A percentile compares a stretch with the other conserved stretches of the same genome.
phyloP scores from a whole-genome alignment of 1,140 invertebrate species.

The Drosophila arawakana region DNA sequence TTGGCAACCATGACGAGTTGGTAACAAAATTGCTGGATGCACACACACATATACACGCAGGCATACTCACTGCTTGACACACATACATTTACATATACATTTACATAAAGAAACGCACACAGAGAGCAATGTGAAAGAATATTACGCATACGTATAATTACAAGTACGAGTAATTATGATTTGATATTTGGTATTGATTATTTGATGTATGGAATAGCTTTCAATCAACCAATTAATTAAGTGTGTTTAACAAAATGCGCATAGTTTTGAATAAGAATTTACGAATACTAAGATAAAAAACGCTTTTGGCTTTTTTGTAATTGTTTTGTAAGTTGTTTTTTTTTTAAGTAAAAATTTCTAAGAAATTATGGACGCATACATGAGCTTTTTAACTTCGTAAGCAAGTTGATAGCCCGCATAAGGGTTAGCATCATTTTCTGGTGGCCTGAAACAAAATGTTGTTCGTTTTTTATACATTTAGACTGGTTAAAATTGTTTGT shows the following conservation, averaged over 20 bases:
- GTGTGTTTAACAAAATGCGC: conserved; percentile 74
- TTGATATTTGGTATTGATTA: conserved; percentile 52
- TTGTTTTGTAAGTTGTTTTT: conserved; percentile 42
- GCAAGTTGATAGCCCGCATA: conserved; percentile 98
- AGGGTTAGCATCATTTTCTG: conserved; percentile 93
- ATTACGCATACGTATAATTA: conserved; percentile 60
- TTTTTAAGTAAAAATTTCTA: conserved; percentile 74
- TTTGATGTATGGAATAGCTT: conserved; percentile 72
- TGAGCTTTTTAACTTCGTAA: conserved; percentile 99
- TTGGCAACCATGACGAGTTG: conserved; percentile 12
- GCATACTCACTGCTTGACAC: conserved; percentile 5
- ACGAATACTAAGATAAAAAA: conserved; percentile 77
- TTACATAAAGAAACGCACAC: conserved; percentile 49
- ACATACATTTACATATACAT: conserved; percentile 38
- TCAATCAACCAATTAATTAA: conserved; percentile 72
- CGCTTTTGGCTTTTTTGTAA: conserved; percentile 56
- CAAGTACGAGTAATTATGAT: conserved; percentile 31
- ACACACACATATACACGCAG: conserved; percentile 25
- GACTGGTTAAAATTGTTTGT: conserved; percentile 61
- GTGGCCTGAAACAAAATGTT: conserved; percentile 89
- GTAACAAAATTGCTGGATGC: conserved; percentile 17
- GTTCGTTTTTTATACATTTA: conserved; percentile 80
- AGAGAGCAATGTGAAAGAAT: conserved; percentile 63
- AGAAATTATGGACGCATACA: conserved; percentile 91
- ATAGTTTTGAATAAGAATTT: conserved; percentile 74